phyloP scores from a whole-genome alignment of 2,797 vertebrate species.

The Natrix natrix region DNA sequence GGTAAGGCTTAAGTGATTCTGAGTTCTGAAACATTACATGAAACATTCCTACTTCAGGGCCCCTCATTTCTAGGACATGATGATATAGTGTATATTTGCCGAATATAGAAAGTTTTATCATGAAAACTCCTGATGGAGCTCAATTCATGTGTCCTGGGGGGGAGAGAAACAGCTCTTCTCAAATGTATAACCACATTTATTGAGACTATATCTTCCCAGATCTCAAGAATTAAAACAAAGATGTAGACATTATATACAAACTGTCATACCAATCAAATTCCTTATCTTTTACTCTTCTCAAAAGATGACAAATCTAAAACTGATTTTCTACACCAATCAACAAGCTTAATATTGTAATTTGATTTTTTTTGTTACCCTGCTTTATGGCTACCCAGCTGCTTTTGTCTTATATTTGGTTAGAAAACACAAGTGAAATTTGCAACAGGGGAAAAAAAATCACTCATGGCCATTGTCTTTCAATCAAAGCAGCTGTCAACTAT shows the following conservation, averaged over 20 bases:
- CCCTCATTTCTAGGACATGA: background rate
- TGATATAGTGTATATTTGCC: background rate
- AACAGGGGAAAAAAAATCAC: background rate
- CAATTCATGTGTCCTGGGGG: background rate
- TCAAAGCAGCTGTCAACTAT: conserved; percentile 45
- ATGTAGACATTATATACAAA: background rate
- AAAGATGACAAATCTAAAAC: conserved; percentile 8
- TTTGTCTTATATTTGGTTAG: background rate
- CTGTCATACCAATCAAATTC: background rate
- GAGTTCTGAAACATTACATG: background rate
- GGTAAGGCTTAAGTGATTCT: background rate
- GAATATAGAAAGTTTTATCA: background rate
- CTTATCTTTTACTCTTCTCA: background rate
- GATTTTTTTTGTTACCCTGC: conserved; percentile 11
- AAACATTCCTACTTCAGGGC: background rate
- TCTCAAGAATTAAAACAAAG: background rate
- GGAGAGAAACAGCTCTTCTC: background rate
- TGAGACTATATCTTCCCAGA: background rate
- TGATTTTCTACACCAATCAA: conserved; percentile 1
- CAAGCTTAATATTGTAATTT: conserved; percentile 5
- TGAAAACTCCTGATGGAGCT: background rate
- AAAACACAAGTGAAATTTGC: conserved; percentile 35
- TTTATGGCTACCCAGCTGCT: conserved; percentile 51
- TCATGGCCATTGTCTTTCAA: conserved; percentile 40
- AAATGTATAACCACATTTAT: background rate